Base-by-base conservation (phyloP, 2,113 vertebrate species). In the Redunca redunca region DNA sequence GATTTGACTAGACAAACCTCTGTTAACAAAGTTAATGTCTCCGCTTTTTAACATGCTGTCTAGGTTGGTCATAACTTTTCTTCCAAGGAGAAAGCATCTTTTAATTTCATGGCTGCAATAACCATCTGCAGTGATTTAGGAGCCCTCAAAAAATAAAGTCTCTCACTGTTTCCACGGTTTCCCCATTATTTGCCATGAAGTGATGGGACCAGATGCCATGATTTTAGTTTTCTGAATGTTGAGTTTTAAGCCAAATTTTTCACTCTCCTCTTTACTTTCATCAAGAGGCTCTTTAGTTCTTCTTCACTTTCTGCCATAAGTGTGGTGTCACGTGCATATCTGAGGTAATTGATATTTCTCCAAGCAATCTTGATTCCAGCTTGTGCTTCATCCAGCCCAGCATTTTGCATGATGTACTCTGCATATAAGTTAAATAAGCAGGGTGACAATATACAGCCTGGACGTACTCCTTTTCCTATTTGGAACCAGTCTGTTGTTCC, bases 281-380 rank as follows among this genome's bases (percentile, higher is more conserved):
- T 71, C n/a, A 71, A 36, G 9, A 21, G 9, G 9, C 10, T 2
- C 19, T 71, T 71, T 71, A 71, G 0, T 36, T 71, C n/a, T 71
- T 36, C n/a, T 71, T 71, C n/a, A 21, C n/a, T 36, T 71, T 36
- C 67, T 71, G n/a, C 19, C n/a, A 12, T 36, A 36, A 36, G 5
- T 2, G 19, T 71, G n/a, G n/a, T 21, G 5, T 12, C n/a, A 71
- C 0, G 0, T 71, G n/a, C n/a, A 36, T 36, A 71, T 36, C n/a
- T 71, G n/a, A 71, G n/a, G 2, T 36, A 23, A 71, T 6, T 71
- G 64, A 36, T 36, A 71, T 36, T 36, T 21, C 17, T 71, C 17
- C n/a, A 0, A 0, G 64, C 64, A 71, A 23, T 36, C n/a, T 36
- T 36, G n/a, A 36, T 11, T 36, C 9, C n/a, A 36, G n/a, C 17